Evolutionary conservation across 2,113 vertebrate genomes (phyloP), one percentile per base, ranked within the genome.

Genomic region (Spermophilus dauricus): DNA sequence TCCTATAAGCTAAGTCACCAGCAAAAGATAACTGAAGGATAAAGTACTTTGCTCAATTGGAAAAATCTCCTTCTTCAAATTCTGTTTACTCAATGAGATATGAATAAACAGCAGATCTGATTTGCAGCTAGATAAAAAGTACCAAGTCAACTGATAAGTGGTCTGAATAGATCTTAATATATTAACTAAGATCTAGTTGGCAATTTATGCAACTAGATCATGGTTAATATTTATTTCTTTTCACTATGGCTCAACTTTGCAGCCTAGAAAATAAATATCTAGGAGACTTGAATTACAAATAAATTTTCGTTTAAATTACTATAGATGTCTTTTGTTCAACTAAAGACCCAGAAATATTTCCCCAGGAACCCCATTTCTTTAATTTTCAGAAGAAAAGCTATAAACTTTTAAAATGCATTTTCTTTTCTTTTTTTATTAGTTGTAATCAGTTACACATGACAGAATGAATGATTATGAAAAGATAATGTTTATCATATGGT

Each of bases 31-130:
- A 73, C 11, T 51, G 37, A 89, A 94, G 39, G 56, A n/a, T 61
- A 76, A 76, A 87, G 61, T 39, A 61, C 83, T 91, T 73, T n/a
- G 69, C 34, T 85, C 67, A 86, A 37, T 22, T 86, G 69, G 69
- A 65, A 67, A 93, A 84, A 89, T 67, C 12, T 5, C 12, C 4
- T 58, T 45, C 67, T 51, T n/a, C 6, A 86, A 88, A 86, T 91
- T 65, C 53, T 86, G 48, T 94, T 96, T 95, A 45, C 39, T 94
- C 56, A 89, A 6, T 61, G 93, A 86, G 56, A 86, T 32, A 53
- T 84, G 37, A 22, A 32, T 72, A 67, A 82, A 65, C 2, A 85
- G 48, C 10, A 87, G 34, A 48, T 91, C n/a, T 58, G 67, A 89
- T 84, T 53, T 58, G 58, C 14, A 90, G 39, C 24, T 70, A 24